Base-by-base conservation (phyloP, 2,113 vertebrate species). In the Pongo abelii region DNA sequence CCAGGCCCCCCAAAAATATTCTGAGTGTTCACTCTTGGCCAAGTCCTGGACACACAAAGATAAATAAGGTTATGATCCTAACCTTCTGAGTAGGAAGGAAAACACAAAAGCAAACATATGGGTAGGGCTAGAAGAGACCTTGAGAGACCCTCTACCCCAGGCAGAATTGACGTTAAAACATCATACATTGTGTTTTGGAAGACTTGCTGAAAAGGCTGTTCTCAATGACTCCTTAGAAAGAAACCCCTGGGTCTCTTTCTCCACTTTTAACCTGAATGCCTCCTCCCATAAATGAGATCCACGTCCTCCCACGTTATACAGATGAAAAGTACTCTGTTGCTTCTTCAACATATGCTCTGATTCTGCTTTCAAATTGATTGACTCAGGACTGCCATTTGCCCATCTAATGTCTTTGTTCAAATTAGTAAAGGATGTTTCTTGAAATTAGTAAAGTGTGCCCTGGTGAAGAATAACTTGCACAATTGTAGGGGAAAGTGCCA, bases 401-500 rank as follows among this genome's bases (percentile, higher is more conserved):
- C 22, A 2, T 3, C 5, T 0, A 0, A 18, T 20, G 18, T 3
- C 27, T 69, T 79, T 14, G 23, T 55, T 92, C 40, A 69, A 25
- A 55, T 88, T 18, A 40, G 23, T 30, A 9, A 59, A 40, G 18
- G 38, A 32, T 0, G 0, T 23, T 64, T 38, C 52, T 72, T 79
- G 64, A 12, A 61, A 40, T 4, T 27, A 10, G 23, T 16, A 3
- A 64, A 64, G 27, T 32, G 27, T 64, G 27, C 17, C 22, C 23
- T 2, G 8, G 69, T 50, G 9, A 30, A 27, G 52, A 93, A 6
- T 32, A 27, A 57, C 75, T 38, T 27, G 14, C 3, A 11, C 2
- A 7, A 1, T 6, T 43, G 1, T 3, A 10, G 6, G 12, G 8
- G 30, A 52, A 77, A 72, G 20, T 22, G 12, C 22, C 2, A 0